Conservation (phyloP, 2,797 vertebrate genomes). For the Pangasius macronema region DNA sequence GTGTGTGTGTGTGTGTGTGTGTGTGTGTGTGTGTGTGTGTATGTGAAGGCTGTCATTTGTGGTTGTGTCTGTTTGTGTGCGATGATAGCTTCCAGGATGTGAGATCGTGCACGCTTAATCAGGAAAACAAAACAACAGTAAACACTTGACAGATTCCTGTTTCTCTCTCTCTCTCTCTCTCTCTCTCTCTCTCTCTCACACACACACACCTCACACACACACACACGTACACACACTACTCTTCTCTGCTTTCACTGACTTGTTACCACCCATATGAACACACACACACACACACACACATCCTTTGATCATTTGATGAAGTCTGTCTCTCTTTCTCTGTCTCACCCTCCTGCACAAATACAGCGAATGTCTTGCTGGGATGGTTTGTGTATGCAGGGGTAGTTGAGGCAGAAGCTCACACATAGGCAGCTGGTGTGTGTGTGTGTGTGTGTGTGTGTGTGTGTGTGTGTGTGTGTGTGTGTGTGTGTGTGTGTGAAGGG, state of each 20-base stretch:
- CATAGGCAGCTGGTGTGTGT: constrained; percentile 67
- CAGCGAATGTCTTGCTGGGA: constrained; percentile 54
- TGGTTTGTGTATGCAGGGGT: constrained; percentile 71
- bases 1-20: constrained; percentile 70
- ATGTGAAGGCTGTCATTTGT: constrained; percentile 66
- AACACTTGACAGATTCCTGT: constrained; percentile 42
- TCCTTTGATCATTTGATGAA: constrained; percentile 24
- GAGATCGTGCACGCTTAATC: constrained; percentile 70
- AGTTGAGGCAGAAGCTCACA: constrained; percentile 78
- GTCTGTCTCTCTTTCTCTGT: constrained; percentile 33
- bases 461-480: constrained; percentile 51
- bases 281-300: constrained; percentile 24
- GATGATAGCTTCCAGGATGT: constrained; percentile 64
- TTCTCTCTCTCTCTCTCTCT: constrained; percentile 25
- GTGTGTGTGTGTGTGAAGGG: constrained; percentile 66
- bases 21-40: constrained; percentile 62
- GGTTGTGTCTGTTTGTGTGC: constrained; percentile 72
- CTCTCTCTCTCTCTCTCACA: neutral
- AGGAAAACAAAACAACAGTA: constrained; percentile 51
- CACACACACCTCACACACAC: no score
- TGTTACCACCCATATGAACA: constrained; percentile 10
- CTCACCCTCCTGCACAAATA: constrained; percentile 43
- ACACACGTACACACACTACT: neutral
- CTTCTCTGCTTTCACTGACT: constrained; percentile 5
- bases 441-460: constrained; percentile 26